These are phyloP conservation scores for Passer domesticus DNA, from an alignment of 2,113 vertebrate species.

Conservation along the genomic window DNA sequence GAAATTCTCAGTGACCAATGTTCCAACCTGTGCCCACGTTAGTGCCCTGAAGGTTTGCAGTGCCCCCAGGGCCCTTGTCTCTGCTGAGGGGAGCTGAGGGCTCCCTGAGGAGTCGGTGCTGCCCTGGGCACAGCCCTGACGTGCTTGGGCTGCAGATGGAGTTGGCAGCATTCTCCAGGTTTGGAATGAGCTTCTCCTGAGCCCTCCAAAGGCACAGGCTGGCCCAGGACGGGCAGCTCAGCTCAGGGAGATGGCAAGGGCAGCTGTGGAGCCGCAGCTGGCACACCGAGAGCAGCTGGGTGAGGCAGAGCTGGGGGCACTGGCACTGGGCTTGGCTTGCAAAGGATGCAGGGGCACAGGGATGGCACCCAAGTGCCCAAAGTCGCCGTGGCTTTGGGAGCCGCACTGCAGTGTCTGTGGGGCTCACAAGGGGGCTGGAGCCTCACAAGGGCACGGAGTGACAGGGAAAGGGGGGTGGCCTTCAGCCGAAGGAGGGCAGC, in stretches of 20 bases:
- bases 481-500: background rate
- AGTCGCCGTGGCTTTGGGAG: background rate
- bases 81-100: background rate
- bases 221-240: background rate
- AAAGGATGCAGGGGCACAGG: background rate
- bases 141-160: background rate
- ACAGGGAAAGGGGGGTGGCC: background rate
- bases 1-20: too few species aligned
- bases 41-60: background rate
- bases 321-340: rapidly evolving
- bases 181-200: background rate
- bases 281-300: background rate
- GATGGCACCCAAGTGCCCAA: rapidly evolving
- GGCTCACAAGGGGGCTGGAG: background rate
- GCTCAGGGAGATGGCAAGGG: rapidly evolving
- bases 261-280: background rate
- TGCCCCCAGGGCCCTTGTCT: background rate
- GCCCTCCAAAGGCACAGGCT: background rate
- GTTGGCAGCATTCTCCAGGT: background rate
- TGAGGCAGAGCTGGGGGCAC: background rate
- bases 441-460: background rate
- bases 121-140: background rate
- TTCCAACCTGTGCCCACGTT: background rate
- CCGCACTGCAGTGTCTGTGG: background rate
- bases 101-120: rapidly evolving